phyloP scores from a whole-genome alignment of 35 echinoderm and acorn worm species.

The Chiridota heheva region DNA sequence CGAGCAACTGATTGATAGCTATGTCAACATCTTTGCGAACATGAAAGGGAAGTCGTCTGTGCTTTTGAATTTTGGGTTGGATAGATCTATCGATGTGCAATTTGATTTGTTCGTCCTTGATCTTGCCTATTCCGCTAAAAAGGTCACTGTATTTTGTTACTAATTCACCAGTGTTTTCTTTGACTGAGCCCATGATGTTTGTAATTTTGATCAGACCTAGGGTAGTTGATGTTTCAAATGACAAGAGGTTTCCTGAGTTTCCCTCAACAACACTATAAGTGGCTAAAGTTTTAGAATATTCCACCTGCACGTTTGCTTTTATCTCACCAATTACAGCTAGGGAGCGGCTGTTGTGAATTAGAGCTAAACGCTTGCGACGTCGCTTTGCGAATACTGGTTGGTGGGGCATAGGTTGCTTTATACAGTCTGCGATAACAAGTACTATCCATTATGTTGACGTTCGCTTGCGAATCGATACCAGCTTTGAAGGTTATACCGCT shows the following conservation, averaged over 20 bases:
- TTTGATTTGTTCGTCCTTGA: slow-evolving; percentile 36
- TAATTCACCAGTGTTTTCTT: slow-evolving; percentile 14
- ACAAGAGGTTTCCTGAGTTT: slow-evolving; percentile 29
- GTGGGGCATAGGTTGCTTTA: not conserved
- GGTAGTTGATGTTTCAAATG: slow-evolving; percentile 12
- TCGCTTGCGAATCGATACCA: slow-evolving; percentile 51
- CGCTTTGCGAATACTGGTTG: not conserved
- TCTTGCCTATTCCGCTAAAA: slow-evolving; percentile 29
- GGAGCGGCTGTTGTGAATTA: slow-evolving; percentile 27
- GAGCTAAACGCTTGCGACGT: slow-evolving; percentile 4
- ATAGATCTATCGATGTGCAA: slow-evolving; percentile 9
- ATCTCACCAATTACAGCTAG: slow-evolving; percentile 18
- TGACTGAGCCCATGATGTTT: not conserved
- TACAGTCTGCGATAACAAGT: slow-evolving; percentile 13
- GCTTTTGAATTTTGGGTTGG: slow-evolving; percentile 36
- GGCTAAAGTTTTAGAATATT: not conserved
- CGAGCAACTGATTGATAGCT: slow-evolving; percentile 17
- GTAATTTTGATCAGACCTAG: slow-evolving; percentile 32
- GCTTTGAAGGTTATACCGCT: slow-evolving; percentile 10
- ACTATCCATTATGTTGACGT: slow-evolving; percentile 35
- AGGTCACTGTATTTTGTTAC: not conserved
- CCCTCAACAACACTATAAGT: slow-evolving; percentile 35
- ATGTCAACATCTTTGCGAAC: slow-evolving; percentile 36
- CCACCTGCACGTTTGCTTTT: slow-evolving; percentile 9
- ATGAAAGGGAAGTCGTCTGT: slow-evolving; percentile 32